Conservation (phyloP, 2,113 vertebrate genomes). For the Excalfactoria chinensis region DNA sequence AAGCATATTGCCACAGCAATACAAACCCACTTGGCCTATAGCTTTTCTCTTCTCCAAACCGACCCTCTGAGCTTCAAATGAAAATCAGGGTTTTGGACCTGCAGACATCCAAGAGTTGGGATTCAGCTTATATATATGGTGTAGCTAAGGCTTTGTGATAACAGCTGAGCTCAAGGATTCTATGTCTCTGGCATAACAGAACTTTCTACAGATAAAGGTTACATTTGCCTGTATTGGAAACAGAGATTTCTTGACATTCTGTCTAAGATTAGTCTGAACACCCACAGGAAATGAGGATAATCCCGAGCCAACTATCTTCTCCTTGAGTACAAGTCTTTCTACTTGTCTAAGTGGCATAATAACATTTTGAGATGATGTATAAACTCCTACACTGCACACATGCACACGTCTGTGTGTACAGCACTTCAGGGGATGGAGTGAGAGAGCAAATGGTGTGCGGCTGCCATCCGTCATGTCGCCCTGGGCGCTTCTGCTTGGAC, state of each 20-base stretch:
- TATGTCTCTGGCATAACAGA: neutral
- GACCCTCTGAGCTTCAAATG: neutral
- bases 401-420: neutral
- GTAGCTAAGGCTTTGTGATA: constrained; percentile 14
- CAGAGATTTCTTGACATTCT: constrained; percentile 22
- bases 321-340: neutral
- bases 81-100: neutral
- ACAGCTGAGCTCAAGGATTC: neutral
- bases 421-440: neutral
- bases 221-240: neutral
- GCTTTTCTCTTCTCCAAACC: neutral
- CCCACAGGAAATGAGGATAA: neutral
- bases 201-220: constrained; percentile 24
- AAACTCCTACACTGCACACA: neutral
- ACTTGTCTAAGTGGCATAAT: neutral
- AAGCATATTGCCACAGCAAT: neutral
- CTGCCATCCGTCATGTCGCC: neutral
- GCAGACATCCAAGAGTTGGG: neutral
- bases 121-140: neutral
- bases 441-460: neutral
- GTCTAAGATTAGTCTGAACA: neutral
- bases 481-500: neutral
- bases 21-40: neutral
- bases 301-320: neutral
- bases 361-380: neutral